phyloP scores from a whole-genome alignment of 2,113 vertebrate genomes.

The Cynocephalus volans region DNA sequence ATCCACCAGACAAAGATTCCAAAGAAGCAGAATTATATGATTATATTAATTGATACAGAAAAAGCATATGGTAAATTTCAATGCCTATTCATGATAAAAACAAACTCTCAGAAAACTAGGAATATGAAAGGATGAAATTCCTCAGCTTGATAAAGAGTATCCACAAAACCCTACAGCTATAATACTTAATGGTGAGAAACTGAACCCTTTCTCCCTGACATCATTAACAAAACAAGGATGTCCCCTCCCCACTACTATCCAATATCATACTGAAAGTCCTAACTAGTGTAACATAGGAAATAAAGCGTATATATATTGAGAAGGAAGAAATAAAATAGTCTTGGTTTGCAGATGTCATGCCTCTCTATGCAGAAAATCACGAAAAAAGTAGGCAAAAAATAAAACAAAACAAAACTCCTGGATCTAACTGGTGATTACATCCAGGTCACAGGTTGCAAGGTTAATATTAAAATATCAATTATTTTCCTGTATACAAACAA shows the following conservation, averaged over 20 bases:
- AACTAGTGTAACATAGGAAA: neutral
- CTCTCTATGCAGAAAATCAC: neutral
- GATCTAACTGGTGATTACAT: neutral
- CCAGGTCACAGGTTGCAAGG: neutral
- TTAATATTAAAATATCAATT: constrained; percentile 24
- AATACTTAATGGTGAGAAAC: neutral
- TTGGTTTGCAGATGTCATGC: neutral
- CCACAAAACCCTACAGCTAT: neutral
- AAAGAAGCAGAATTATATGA: neutral
- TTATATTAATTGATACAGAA: neutral
- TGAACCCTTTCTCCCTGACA: neutral
- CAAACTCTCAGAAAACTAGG: neutral
- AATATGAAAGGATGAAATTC: neutral
- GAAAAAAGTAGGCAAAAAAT: neutral
- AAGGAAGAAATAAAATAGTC: neutral
- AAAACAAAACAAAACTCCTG: neutral
- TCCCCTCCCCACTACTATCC: no score
- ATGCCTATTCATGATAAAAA: neutral
- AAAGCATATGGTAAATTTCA: neutral
- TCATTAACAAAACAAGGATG: neutral
- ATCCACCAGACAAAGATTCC: neutral
- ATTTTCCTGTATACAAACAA: neutral
- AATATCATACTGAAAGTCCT: neutral
- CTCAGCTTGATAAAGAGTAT: neutral
- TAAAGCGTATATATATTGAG: neutral